Evolutionary conservation across 2,888 invertebrate genomes (phyloP).

Genomic region (Cephus nigrinus): DNA sequence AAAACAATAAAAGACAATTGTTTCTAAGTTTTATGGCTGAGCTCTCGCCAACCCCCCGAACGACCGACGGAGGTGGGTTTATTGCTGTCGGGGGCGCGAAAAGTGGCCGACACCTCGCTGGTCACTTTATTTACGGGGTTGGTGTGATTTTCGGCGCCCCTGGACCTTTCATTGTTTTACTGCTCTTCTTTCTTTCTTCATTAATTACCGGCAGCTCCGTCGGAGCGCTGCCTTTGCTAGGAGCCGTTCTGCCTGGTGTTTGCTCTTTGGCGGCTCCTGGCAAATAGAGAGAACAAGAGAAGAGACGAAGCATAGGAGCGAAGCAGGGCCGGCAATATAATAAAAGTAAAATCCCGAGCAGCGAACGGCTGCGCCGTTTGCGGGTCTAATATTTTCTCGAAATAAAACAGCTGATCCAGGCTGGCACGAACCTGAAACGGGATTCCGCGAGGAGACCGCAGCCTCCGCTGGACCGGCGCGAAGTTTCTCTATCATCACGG

Average conservation of each 20-base stretch:
- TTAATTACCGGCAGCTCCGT: slow-evolving; percentile 10
- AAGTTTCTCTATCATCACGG: slow-evolving; percentile 8
- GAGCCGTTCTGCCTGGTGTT: not conserved
- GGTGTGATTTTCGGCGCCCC: slow-evolving; percentile 36
- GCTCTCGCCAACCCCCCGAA: slow-evolving; percentile 30
- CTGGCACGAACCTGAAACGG: no score
- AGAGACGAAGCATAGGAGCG: no score
- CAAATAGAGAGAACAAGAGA: no score
- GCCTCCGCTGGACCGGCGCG: no score
- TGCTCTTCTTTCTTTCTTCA: slow-evolving; percentile 19
- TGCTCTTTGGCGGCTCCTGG: no score
- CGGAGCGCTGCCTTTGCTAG: not conserved
- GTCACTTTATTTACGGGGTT: slow-evolving; percentile 54
- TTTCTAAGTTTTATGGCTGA: slow-evolving; percentile 65
- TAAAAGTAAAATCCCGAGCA: no score
- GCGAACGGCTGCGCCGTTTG: no score
- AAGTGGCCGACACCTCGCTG: slow-evolving; percentile 21
- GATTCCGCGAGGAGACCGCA: no score
- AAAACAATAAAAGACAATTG: slow-evolving; percentile 67
- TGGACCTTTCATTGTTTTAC: slow-evolving; percentile 22
- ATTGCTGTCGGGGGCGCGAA: slow-evolving; percentile 34
- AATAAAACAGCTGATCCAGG: no score
- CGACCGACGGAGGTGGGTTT: slow-evolving; percentile 44
- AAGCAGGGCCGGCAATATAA: no score
- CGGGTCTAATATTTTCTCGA: no score